Evolutionary conservation across 2,113 vertebrate genomes (phyloP), one percentile per base, ranked within the genome.

Genomic region (Coracopsis vasa): DNA sequence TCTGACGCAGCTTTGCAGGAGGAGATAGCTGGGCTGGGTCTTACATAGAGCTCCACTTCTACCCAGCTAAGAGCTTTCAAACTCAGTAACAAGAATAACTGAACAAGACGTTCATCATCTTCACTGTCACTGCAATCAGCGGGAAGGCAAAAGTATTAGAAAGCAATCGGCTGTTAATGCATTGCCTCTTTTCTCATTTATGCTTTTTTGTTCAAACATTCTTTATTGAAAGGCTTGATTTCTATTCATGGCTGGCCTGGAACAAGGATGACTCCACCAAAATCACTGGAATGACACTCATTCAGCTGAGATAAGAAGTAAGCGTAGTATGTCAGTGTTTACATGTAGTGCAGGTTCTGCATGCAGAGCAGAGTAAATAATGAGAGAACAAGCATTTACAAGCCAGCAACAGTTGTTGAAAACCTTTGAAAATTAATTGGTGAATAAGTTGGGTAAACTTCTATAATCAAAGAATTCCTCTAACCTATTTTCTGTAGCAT

Each of bases 341-440:
- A 72, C 33, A n/a, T 44, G 23, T 69, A 31, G 35, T 48, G 23
- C 37, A 86, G 28, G 28, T 54, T 92, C 69, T 47, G 84, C n/a
- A 72, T 3, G 13, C 47, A 91, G 11, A 13, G 29, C 42, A 77
- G 29, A 79, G 61, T 65, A 92, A 95, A 65, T 75, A 94, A 74
- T 31, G 35, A 67, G 37, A 80, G 80, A 62, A 74, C 31, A 88
- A 95, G 39, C 92, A 94, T 45, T 90, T 92, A 96, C 85, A 90
- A 67, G 65, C 51, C n/a, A 88, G 70, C 37, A 94, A 41, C 1
- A 1, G 27, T 23, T 62, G 82, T 28, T 70, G 71, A 45, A 94
- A 74, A 95, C 39, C 72, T 93, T 94, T 93, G 83, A 94, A 96
- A 98, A 96, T 88, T 86, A 97, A 96, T 74, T 95, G 72, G 48